Evolutionary conservation across 2,888 invertebrate genomes (phyloP).

Genomic region (Bedellia somnulentella): DNA sequence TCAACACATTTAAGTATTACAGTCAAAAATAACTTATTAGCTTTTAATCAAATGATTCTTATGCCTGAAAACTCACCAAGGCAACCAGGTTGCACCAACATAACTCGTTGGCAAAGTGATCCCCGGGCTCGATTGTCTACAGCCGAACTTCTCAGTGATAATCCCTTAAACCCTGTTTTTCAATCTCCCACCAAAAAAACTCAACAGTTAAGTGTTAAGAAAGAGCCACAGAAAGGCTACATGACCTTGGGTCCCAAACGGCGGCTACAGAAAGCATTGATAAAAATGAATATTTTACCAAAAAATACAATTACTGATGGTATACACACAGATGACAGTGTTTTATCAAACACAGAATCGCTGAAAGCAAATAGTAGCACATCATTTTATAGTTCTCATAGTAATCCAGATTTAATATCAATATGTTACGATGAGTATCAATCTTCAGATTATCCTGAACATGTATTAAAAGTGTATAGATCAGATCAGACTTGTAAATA

Average conservation of each 20-base stretch:
- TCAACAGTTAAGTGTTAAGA: constrained; percentile 59
- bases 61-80: constrained; percentile 82
- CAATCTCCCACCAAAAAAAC: constrained; percentile 58
- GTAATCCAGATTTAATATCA: constrained; percentile 85
- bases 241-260: constrained; percentile 89
- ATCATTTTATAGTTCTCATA: constrained; percentile 79
- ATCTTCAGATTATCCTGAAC: constrained; percentile 88
- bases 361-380: constrained; percentile 45
- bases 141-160: constrained; percentile 66
- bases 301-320: constrained; percentile 77
- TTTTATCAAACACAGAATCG: constrained; percentile 62
- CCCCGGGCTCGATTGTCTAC: constrained; percentile 78
- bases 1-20: constrained; percentile 96
- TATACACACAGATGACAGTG: constrained; percentile 67
- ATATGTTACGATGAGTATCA: constrained; percentile 80
- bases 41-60: constrained; percentile 70
- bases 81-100: constrained; percentile 68
- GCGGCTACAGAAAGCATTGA: constrained; percentile 80
- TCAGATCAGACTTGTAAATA: constrained; percentile 98
- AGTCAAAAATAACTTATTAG: constrained; percentile 94
- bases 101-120: constrained; percentile 67
- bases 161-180: constrained; percentile 50
- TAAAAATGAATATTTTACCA: constrained; percentile 87
- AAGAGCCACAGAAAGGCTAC: constrained; percentile 75
- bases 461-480: constrained; percentile 94